Conservation (phyloP, 2,888 invertebrate species). For the Drosophila borborema region DNA sequence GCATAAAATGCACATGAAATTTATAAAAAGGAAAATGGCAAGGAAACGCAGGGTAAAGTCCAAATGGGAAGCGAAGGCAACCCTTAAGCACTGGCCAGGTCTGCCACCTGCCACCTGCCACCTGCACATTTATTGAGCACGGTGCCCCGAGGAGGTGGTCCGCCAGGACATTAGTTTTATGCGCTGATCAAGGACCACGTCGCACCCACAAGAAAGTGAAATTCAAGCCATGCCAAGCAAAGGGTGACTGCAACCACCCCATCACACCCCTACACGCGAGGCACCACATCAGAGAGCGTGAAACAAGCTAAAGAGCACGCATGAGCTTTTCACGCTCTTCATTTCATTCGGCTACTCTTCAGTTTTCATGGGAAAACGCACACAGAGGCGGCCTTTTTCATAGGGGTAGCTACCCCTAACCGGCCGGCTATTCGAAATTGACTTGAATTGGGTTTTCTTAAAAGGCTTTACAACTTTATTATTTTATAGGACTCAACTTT, state of each 20-base stretch:
- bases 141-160: slow-evolving; percentile 52
- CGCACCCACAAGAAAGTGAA: slow-evolving; percentile 26
- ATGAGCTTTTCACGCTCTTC: slow-evolving; percentile 35
- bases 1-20: slow-evolving; percentile 53
- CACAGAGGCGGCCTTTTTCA: slow-evolving; percentile 29
- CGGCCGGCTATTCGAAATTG: background rate
- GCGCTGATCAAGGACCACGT: slow-evolving; percentile 54
- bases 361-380: slow-evolving; percentile 32
- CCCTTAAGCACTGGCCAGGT: slow-evolving; percentile 20
- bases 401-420: slow-evolving; percentile 34
- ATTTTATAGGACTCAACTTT: too few relatives aligned
- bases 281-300: background rate
- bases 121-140: slow-evolving; percentile 50
- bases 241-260: slow-evolving; percentile 1
- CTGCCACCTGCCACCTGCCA: slow-evolving; percentile 28
- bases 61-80: slow-evolving; percentile 8
- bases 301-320: slow-evolving; percentile 6
- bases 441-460: background rate
- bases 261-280: background rate
- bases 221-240: slow-evolving; percentile 11
- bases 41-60: background rate
- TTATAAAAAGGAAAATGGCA: slow-evolving; percentile 18
- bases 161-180: slow-evolving; percentile 67
- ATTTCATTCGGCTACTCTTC: slow-evolving; percentile 15
- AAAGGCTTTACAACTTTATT: too few relatives aligned